phyloP scores from a whole-genome alignment of 2,888 invertebrate species.

The Dorcus hopei region DNA sequence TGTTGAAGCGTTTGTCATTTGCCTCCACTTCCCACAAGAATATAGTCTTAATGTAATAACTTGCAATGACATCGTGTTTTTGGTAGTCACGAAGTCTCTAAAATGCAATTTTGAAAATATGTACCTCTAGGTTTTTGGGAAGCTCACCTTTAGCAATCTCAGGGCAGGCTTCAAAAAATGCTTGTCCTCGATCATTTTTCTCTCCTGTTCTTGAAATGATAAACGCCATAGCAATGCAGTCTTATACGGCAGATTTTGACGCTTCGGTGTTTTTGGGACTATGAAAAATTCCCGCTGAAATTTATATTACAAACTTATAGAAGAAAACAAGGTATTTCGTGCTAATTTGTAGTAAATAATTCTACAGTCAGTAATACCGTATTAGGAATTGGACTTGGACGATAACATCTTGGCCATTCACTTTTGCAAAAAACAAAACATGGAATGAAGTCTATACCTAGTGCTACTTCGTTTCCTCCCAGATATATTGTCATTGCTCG shows the following conservation, averaged over 20 bases:
- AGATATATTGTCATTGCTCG: conserved; percentile 51
- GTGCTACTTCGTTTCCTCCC: conserved; percentile 32
- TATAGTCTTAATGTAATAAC: conserved; percentile 58
- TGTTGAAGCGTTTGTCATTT: conserved; percentile 10
- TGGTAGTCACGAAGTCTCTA: conserved; percentile 54
- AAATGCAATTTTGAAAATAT: conserved; percentile 32
- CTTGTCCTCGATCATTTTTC: conserved; percentile 51
- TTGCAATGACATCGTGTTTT: conserved; percentile 50
- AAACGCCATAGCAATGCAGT: conserved; percentile 51
- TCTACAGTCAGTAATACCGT: conserved; percentile 18
- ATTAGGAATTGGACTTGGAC: conserved; percentile 27
- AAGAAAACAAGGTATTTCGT: background rate
- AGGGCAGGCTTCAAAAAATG: conserved; percentile 50
- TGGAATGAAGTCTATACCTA: conserved; percentile 43
- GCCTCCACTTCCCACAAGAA: conserved; percentile 49
- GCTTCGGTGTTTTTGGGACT: conserved; percentile 54
- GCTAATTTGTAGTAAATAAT: background rate
- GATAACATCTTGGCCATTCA: conserved; percentile 39
- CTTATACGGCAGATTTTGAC: conserved; percentile 8
- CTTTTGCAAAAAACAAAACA: conserved; percentile 35
- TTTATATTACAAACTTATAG: conserved; percentile 24
- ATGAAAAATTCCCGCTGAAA: conserved; percentile 46
- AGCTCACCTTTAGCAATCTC: conserved; percentile 37
- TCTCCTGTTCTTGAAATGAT: conserved; percentile 58
- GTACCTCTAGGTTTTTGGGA: too few species aligned